Conservation (phyloP, 2,888 invertebrate species). For the Desoria tigrina region DNA sequence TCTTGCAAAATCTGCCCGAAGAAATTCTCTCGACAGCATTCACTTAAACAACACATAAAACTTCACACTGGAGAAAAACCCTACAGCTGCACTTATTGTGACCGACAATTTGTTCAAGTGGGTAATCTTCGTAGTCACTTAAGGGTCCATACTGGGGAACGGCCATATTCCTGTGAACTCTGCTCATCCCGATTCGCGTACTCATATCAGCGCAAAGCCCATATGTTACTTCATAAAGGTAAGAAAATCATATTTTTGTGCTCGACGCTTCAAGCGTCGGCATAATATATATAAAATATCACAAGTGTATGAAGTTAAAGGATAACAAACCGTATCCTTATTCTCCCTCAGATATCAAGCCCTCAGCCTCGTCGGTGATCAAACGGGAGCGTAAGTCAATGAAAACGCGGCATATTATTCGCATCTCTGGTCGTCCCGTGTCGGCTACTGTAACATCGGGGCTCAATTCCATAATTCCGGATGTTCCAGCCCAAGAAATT, state of each 20-base stretch:
- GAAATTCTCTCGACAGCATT: constrained; percentile 88
- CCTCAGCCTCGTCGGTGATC: constrained; percentile 35
- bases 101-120: constrained; percentile 89
- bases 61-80: constrained; percentile 92
- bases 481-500: constrained; percentile 78
- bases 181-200: constrained; percentile 86
- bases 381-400: constrained; percentile 59
- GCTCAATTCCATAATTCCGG: constrained; percentile 21
- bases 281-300: constrained; percentile 84
- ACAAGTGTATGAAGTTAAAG: constrained; percentile 66
- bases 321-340: constrained; percentile 16
- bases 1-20: constrained; percentile 90
- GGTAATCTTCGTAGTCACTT: constrained; percentile 86
- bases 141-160: constrained; percentile 87
- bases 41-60: constrained; percentile 88
- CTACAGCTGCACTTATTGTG: constrained; percentile 87
- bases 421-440: constrained; percentile 54
- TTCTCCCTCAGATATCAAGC: constrained; percentile 36
- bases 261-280: constrained; percentile 76
- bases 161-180: constrained; percentile 82
- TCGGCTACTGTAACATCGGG: constrained; percentile 23
- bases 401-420: constrained; percentile 62
- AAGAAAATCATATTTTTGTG: constrained; percentile 86
- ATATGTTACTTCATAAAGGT: constrained; percentile 83
- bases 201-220: constrained; percentile 88